Evolutionary conservation across 1,140 invertebrate genomes (phyloP).

Genomic region (Dolichoris vasculosae): DNA sequence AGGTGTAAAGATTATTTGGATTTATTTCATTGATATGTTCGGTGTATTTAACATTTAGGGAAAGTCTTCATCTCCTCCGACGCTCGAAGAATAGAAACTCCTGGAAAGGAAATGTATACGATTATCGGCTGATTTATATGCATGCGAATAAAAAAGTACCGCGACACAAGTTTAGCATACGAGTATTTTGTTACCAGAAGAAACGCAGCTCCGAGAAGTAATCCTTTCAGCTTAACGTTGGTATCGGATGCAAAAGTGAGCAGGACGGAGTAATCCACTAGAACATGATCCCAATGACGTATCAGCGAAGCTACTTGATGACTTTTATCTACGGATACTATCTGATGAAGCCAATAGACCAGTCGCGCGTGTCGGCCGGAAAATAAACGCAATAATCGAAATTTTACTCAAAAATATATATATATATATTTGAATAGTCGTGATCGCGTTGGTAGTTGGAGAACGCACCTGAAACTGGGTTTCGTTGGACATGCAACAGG

Average conservation of each 20-base stretch:
- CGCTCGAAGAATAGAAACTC: constrained; percentile 54
- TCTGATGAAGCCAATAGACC: constrained; percentile 47
- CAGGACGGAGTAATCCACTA: constrained; percentile 60
- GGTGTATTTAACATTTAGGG: no score
- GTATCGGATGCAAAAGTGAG: constrained; percentile 61
- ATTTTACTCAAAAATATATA: background rate
- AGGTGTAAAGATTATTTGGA: background rate
- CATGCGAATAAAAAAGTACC: background rate
- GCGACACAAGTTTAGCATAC: background rate
- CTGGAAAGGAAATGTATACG: constrained; percentile 31
- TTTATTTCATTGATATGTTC: background rate
- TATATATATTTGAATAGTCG: no score
- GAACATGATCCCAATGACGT: constrained; percentile 61
- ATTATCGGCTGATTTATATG: background rate
- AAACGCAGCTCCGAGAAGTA: constrained; percentile 65
- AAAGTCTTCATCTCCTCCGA: constrained; percentile 3
- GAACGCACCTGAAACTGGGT: constrained; percentile 66
- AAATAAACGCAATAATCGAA: background rate
- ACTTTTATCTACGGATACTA: constrained; percentile 60
- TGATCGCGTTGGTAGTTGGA: no score
- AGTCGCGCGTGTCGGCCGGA: background rate
- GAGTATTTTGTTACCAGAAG: constrained; percentile 60
- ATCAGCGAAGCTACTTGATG: constrained; percentile 64
- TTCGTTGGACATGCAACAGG: constrained; percentile 63
- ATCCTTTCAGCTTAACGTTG: constrained; percentile 62